A percentile compares a stretch with the other conserved stretches of the same genome.
Conservation (phyloP, 2,113 vertebrate species). For the Callionymus lyra region DNA sequence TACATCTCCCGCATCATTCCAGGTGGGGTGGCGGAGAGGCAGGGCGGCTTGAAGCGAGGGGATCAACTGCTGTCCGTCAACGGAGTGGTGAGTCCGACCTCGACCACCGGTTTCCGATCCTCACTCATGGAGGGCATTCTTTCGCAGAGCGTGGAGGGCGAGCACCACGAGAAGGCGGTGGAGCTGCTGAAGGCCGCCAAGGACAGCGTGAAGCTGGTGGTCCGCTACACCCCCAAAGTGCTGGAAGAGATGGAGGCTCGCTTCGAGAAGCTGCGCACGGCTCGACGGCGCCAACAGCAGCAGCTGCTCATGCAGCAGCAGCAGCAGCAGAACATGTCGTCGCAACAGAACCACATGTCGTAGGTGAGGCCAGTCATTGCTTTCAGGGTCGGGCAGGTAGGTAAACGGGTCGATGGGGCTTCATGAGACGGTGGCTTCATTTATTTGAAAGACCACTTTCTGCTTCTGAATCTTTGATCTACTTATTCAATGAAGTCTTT, state of each 20-base stretch:
- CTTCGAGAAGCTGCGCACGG: slow-evolving; percentile 94
- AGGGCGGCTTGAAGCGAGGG: slow-evolving; percentile 94
- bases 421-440: too few relatives aligned
- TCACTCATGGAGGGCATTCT: not conserved
- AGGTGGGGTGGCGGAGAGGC: slow-evolving; percentile 92
- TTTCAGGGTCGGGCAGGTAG: slow-evolving; percentile 44
- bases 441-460: too few relatives aligned
- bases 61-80: slow-evolving; percentile 98
- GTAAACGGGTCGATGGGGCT: too few relatives aligned
- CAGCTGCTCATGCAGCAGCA: slow-evolving; percentile 88
- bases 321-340: slow-evolving; percentile 71
- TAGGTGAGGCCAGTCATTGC: slow-evolving; percentile 86
- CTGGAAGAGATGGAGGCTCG: slow-evolving; percentile 99
- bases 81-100: slow-evolving; percentile 79
- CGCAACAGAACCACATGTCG: slow-evolving; percentile 96
- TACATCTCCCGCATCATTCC: slow-evolving; percentile 99
- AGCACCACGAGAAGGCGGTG: slow-evolving; percentile 95
- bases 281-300: slow-evolving; percentile 92
- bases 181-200: slow-evolving; percentile 94
- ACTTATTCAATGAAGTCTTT: too few relatives aligned
- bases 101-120: not conserved
- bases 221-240: slow-evolving; percentile 97
- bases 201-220: slow-evolving; percentile 94
- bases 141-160: slow-evolving; percentile 90
- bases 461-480: too few relatives aligned